Evolutionary conservation across 2,113 vertebrate genomes (phyloP).

Genomic region (Macquaria australasica): DNA sequence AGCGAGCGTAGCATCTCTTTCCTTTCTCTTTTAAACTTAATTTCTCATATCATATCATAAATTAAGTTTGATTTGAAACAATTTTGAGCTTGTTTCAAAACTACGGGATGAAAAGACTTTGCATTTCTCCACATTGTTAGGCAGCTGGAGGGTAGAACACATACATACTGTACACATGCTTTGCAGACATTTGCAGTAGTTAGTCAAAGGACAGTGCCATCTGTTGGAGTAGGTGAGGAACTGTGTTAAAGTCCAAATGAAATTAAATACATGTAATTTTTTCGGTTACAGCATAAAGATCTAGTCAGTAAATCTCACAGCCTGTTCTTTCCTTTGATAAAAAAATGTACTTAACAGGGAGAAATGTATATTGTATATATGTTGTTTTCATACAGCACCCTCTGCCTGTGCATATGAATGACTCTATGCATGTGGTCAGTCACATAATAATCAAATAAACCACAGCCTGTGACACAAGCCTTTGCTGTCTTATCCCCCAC

Average conservation of each 20-base stretch:
- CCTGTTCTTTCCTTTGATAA: no score
- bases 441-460: neutral
- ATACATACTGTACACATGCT: neutral
- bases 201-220: neutral
- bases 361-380: neutral
- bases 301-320: neutral
- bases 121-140: neutral
- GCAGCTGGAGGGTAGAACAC: neutral
- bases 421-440: neutral
- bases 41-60: neutral
- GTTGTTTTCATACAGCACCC: neutral
- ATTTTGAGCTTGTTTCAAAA: neutral
- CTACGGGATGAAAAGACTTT: neutral
- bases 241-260: neutral
- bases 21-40: neutral
- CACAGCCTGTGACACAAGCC: neutral
- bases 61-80: neutral
- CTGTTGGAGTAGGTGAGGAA: neutral
- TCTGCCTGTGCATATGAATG: neutral
- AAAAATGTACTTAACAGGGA: neutral
- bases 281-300: neutral
- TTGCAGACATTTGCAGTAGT: neutral
- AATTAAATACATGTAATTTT: no score
- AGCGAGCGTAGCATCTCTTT: neutral
- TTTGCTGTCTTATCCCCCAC: no score